Base-by-base conservation (phyloP, 2,113 vertebrate genomes). In the Ciconia maguari region DNA sequence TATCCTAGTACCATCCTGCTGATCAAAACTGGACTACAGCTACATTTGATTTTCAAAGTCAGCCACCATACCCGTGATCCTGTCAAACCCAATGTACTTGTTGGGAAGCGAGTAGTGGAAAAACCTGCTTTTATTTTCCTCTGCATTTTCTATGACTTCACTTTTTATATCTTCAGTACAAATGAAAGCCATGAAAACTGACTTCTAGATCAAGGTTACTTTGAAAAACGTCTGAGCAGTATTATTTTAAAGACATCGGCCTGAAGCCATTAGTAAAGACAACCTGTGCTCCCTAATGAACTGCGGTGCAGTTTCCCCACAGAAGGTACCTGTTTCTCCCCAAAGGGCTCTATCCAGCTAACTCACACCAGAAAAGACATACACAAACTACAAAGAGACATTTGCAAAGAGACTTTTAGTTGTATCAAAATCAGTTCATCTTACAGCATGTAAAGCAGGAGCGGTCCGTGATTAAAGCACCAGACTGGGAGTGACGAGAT, bases 381-480 rank as follows among this genome's bases (percentile, higher is more conserved):
- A 7, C 12, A 13, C 36, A 11, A 78, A 49, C 54, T 25, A 21
- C 57, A 60, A 4, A 55, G 55, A 29, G 18, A 48, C 27, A 15
- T 26, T 69, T 52, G 46, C 68, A 78, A 68, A 72, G 55, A 72
- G 68, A 16, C 8, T 62, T 57, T 42, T 1, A 25, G 72, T 13
- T 36, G 26, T 24, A 21, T 21, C 20, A 7, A 20, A 89, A 55
- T 0, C 36, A 29, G 55, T 24, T 64, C 70, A 42, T 78, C 96
- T 95, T 78, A 72, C 90, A 79, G 90, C 90, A 93, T 76, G 91
- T 2, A 61, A 32, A 61, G 93, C 92, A 87, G 95, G 83, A 93
- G 64, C 13, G 20, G 54, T 58, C 74, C 4, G 42, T 11, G 79
- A 51, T 86, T 83, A n/a, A 9, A 83, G 80, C 80, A 44, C 24